Conservation (phyloP, 2,888 invertebrate species). For the Lepidocyrtinus sp. region DNA sequence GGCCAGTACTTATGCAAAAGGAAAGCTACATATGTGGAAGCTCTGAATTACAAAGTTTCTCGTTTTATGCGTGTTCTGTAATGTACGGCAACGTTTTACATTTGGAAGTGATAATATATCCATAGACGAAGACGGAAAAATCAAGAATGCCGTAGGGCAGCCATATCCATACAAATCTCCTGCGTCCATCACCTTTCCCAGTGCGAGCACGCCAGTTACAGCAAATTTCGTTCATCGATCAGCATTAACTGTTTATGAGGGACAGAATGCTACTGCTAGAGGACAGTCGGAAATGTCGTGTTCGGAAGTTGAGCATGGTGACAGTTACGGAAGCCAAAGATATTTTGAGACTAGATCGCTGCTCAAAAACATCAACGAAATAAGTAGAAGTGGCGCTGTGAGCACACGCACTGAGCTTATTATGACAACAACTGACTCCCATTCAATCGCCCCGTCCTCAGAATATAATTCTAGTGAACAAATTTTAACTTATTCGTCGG, state of each 20-base stretch:
- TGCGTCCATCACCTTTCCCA: conserved; percentile 62
- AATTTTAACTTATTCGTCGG: too few species aligned
- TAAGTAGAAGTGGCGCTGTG: neutral
- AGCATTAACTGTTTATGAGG: conserved; percentile 24
- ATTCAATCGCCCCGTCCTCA: too few species aligned
- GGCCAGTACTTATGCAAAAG: too few species aligned
- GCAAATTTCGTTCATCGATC: conserved; percentile 59
- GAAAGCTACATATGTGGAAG: too few species aligned
- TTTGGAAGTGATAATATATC: neutral
- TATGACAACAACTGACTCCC: too few species aligned
- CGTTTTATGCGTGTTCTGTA: too few species aligned
- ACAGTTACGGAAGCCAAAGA: too few species aligned
- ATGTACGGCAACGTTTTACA: too few species aligned
- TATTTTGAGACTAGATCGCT: too few species aligned
- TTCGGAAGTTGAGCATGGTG: conserved; percentile 1
- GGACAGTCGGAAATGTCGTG: conserved; percentile 29
- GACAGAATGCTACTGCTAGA: neutral
- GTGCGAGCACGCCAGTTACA: conserved; percentile 56
- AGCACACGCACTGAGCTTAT: too few species aligned
- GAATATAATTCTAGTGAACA: too few species aligned
- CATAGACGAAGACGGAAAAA: conserved; percentile 27
- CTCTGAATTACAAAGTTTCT: too few species aligned
- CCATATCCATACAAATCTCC: conserved; percentile 47
- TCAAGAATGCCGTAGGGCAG: conserved; percentile 22
- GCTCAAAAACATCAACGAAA: neutral